Conservation (phyloP, 2,888 invertebrate genomes). For the Brassicogethes aeneus region DNA sequence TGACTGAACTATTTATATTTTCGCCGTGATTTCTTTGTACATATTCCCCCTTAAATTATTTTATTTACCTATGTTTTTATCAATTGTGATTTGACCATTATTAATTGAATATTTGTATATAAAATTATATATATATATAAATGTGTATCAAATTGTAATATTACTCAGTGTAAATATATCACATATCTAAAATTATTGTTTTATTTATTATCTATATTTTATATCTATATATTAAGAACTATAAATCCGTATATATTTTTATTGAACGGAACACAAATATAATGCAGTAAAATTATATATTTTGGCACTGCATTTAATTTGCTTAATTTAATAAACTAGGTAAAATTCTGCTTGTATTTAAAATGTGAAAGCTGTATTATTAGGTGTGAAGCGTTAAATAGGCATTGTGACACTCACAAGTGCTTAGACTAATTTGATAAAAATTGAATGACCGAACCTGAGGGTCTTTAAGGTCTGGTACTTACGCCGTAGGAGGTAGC, state of each 20-base stretch:
- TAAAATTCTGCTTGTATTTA: too few species aligned
- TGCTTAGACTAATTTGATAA: too few species aligned
- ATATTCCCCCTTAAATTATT: neutral
- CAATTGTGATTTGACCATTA: conserved; percentile 11
- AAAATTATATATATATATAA: conserved; percentile 15
- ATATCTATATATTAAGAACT: conserved; percentile 1
- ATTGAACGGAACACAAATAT: too few species aligned
- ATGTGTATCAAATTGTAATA: conserved; percentile 18
- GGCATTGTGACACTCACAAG: too few species aligned
- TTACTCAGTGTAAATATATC: conserved; percentile 20
- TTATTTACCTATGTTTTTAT: conserved; percentile 7
- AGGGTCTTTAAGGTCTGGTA: neutral
- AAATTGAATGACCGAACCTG: too few species aligned
- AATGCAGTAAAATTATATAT: too few species aligned
- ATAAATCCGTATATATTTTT: conserved; percentile 1
- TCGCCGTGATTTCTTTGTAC: conserved; percentile 1
- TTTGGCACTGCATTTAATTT: too few species aligned
- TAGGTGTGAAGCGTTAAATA: too few species aligned
- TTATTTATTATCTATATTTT: conserved; percentile 3
- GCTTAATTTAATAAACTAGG: too few species aligned
- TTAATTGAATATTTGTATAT: conserved; percentile 16
- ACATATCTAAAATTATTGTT: conserved; percentile 9
- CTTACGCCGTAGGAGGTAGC: conserved; percentile 16
- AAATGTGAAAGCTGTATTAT: too few species aligned
- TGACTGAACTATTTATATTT: neutral